These are phyloP conservation scores for Neopelma chrysocephalum DNA, from an alignment of 2,797 vertebrate genomes.

Conservation along the genomic window DNA sequence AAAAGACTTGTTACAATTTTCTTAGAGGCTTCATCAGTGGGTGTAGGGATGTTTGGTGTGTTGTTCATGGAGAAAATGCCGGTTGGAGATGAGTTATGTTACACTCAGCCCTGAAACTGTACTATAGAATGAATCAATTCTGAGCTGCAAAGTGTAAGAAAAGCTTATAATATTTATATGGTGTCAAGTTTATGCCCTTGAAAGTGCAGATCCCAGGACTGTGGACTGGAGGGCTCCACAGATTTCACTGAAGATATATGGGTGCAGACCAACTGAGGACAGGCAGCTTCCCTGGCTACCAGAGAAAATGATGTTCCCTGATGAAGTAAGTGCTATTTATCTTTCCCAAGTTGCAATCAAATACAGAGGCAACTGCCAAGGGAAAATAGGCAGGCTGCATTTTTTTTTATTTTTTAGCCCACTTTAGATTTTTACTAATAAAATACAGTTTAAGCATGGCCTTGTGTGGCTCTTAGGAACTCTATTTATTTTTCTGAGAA, in stretches of 20 bases:
- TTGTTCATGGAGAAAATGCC: background rate
- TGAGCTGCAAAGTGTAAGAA: slow-evolving; percentile 11
- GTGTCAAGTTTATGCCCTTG: slow-evolving; percentile 34
- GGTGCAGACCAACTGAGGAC: background rate
- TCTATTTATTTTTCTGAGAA: background rate
- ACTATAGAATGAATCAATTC: slow-evolving; percentile 26
- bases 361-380: background rate
- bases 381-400: background rate
- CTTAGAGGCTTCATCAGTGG: background rate
- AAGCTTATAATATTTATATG: slow-evolving; percentile 18
- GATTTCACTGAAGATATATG: background rate
- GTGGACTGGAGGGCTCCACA: background rate
- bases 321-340: background rate
- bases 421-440: background rate
- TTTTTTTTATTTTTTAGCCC: background rate
- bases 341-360: background rate
- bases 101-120: background rate
- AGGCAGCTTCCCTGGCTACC: background rate
- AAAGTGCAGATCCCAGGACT: slow-evolving; percentile 15
- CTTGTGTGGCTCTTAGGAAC: background rate
- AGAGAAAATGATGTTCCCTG: background rate
- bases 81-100: slow-evolving; percentile 3
- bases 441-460: background rate
- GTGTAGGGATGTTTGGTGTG: background rate
- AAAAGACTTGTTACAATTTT: background rate